These are phyloP conservation scores for Xenotilapia flavipinnis DNA, from an alignment of 2,113 vertebrate species.

Conservation along the genomic window DNA sequence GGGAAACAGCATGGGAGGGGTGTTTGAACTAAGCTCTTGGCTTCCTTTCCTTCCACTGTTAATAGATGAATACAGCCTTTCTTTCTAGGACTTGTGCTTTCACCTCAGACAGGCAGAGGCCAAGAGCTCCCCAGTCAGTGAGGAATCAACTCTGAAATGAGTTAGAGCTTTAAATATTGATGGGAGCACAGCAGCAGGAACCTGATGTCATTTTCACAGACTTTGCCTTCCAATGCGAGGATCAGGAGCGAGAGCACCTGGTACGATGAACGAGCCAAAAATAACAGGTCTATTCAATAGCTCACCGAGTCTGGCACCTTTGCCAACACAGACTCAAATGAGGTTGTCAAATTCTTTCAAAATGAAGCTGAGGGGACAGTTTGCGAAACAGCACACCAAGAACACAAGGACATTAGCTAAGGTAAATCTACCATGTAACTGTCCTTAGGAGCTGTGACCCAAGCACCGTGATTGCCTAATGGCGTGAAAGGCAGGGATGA, in stretches of 20 bases:
- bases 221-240: slow-evolving; percentile 26
- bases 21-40: slow-evolving; percentile 44
- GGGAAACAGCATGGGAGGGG: slow-evolving; percentile 25
- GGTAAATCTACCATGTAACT: slow-evolving; percentile 48
- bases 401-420: slow-evolving; percentile 24
- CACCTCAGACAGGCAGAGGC: slow-evolving; percentile 8
- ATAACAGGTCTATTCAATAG: slow-evolving; percentile 28
- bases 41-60: slow-evolving; percentile 28
- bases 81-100: neutral
- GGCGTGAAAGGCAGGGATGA: slow-evolving; percentile 34
- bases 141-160: slow-evolving; percentile 50
- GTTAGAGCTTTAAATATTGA: slow-evolving; percentile 50
- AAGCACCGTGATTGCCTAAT: slow-evolving; percentile 41
- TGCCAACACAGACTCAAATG: slow-evolving; percentile 34
- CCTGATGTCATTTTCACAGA: slow-evolving; percentile 45
- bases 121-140: slow-evolving; percentile 25
- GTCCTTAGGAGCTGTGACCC: slow-evolving; percentile 48
- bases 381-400: neutral
- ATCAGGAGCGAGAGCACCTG: slow-evolving; percentile 45
- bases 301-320: slow-evolving; percentile 6
- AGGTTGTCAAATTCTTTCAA: slow-evolving; percentile 32
- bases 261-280: slow-evolving; percentile 44
- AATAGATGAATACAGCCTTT: slow-evolving; percentile 48
- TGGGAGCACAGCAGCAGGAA: slow-evolving; percentile 21
- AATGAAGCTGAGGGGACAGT: neutral